These are phyloP conservation scores for Diprion similis DNA, from an alignment of 1,140 invertebrate species.

Conservation along the genomic window DNA sequence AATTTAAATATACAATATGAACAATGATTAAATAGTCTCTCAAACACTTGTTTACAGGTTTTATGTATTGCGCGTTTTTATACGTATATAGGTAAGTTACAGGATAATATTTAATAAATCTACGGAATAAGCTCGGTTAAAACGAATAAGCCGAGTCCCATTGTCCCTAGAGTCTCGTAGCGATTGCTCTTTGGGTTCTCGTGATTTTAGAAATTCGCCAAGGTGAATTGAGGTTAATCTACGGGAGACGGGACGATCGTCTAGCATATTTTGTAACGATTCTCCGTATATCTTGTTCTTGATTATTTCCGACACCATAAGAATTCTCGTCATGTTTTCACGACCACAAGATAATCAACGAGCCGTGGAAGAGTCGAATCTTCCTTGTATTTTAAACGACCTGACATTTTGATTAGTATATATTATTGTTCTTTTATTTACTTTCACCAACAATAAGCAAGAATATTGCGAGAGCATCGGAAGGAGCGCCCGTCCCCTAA, in stretches of 20 bases:
- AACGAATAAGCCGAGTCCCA: too few relatives aligned
- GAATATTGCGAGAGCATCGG: neutral
- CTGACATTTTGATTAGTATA: neutral
- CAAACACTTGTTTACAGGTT: too few relatives aligned
- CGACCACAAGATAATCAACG: neutral
- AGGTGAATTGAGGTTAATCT: neutral
- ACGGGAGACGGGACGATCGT: neutral
- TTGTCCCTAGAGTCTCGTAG: too few relatives aligned
- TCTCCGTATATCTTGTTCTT: neutral
- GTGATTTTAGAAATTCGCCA: too few relatives aligned
- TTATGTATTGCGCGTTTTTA: too few relatives aligned
- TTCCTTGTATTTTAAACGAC: neutral
- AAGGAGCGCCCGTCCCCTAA: too few relatives aligned
- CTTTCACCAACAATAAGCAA: neutral
- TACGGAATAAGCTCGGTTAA: too few relatives aligned
- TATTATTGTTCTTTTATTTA: neutral
- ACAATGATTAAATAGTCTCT: too few relatives aligned
- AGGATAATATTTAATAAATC: too few relatives aligned
- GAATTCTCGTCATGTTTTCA: neutral
- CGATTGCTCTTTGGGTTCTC: too few relatives aligned
- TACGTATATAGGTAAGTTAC: too few relatives aligned
- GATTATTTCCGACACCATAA: neutral
- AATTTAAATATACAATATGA: too few relatives aligned
- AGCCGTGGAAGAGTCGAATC: neutral
- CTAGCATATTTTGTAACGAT: neutral